Evolutionary conservation across 2,797 vertebrate species (phyloP), one percentile per base, ranked within the genome.

Genomic region (Cottoperca gobio): DNA sequence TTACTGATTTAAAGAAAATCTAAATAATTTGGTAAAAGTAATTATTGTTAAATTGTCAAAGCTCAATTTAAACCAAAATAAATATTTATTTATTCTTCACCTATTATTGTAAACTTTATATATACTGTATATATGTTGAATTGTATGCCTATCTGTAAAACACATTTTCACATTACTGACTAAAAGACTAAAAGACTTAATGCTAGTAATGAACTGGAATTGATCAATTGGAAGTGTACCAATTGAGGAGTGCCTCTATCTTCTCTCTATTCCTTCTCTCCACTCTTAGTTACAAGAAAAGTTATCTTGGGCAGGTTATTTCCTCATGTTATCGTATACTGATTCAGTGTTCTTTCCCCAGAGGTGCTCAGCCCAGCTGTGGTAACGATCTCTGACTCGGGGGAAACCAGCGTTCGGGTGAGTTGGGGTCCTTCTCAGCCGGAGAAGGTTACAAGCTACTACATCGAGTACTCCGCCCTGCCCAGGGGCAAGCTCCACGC

Each of bases 371-470:
- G 95, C 68, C 97, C 97, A 0, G 84, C 90, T 3, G 87, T 91
- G 45, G 91, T 99, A 11, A 82, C 94, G 0, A 90, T 99, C 80
- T 97, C 98, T 0, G 96, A 99, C 10, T 93, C 94, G 0, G 90
- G 91, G 1, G 77, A 91, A 0, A 94, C 61, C 91, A 97, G 97
- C 55, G 92, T 98, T 52, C 95, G 94, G 0, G 95, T 99, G 53
- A 97, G 95, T 49, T 99, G 98, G 98, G 95, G 95, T 58, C 98
- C 97, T 0, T 86, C 90, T 0, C 95, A 91, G 2, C 94, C 93
- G 0, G 93, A 90, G 12, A 86, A 74, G 0, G 93, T 97, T 78
- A 61, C 81, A 0, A 64, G 91, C 73, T 99, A 97, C 65, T 90
- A 91, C 67, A 80, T 99, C 10, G 96, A 98, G 55, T 97, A 97